phyloP scores from a whole-genome alignment of 2,797 vertebrate species.

The Falco berigora region DNA sequence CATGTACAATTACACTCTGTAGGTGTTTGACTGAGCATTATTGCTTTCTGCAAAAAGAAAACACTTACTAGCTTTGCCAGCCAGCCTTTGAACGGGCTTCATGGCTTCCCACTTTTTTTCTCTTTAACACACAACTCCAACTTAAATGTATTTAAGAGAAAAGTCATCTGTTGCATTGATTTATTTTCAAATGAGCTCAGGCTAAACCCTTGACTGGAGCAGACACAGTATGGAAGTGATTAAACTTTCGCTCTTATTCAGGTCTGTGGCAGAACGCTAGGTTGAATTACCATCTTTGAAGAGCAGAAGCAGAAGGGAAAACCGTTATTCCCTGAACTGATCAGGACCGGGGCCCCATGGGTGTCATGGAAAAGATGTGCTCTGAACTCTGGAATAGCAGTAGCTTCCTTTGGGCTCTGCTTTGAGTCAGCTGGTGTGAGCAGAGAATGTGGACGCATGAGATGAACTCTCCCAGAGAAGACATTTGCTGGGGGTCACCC shows the following conservation, averaged over 20 bases:
- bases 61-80: background rate
- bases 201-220: background rate
- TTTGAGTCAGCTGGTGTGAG: background rate
- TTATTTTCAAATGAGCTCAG: background rate
- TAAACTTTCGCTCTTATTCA: background rate
- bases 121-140: background rate
- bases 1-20: conserved; percentile 14
- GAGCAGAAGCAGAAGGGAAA: background rate
- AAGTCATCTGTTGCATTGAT: background rate
- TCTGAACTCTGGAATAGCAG: background rate
- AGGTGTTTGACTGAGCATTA: background rate
- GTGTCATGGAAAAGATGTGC: background rate
- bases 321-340: background rate
- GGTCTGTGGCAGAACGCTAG: background rate
- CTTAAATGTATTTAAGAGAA: background rate
- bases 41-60: background rate
- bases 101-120: background rate
- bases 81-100: background rate
- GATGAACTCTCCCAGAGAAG: background rate
- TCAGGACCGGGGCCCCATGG: background rate
- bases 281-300: background rate
- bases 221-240: background rate
- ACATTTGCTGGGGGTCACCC: background rate
- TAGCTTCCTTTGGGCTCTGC: background rate
- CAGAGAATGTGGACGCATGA: background rate